These are phyloP conservation scores for Xiphydria camelus DNA, from an alignment of 2,888 invertebrate species.

Conservation along the genomic window DNA sequence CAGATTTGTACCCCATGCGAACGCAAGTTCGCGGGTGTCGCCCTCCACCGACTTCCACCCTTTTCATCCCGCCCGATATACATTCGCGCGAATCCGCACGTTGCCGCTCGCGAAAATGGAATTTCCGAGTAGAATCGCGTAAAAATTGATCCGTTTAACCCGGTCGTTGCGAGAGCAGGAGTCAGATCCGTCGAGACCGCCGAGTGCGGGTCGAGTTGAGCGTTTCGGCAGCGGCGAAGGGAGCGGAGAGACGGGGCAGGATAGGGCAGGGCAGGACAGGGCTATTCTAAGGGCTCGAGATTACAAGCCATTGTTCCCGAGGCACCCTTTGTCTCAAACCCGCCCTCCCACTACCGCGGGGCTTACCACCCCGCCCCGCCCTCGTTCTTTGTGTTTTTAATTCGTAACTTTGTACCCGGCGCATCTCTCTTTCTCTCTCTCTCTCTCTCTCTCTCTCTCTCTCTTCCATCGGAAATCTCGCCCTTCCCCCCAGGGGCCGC, in stretches of 20 bases:
- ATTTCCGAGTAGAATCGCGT: slow-evolving; percentile 43
- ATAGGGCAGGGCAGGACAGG: slow-evolving; percentile 21
- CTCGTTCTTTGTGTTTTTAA: slow-evolving; percentile 53
- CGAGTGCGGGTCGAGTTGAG: slow-evolving; percentile 8
- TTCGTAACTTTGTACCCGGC: slow-evolving; percentile 49
- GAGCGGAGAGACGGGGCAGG: slow-evolving; percentile 11
- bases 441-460: slow-evolving; percentile 7
- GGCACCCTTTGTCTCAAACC: slow-evolving; percentile 54
- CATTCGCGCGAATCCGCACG: slow-evolving; percentile 12
- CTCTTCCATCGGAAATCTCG: slow-evolving; percentile 13
- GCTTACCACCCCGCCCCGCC: slow-evolving; percentile 10
- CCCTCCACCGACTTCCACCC: too few species aligned
- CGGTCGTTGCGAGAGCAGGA: slow-evolving; percentile 39
- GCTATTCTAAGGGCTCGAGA: slow-evolving; percentile 53
- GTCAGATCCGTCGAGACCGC: slow-evolving; percentile 37
- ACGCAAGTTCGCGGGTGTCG: too few species aligned
- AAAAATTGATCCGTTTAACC: slow-evolving; percentile 56
- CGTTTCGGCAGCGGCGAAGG: neutral
- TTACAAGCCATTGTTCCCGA: slow-evolving; percentile 55
- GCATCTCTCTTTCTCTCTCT: slow-evolving; percentile 13
- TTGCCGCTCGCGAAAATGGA: slow-evolving; percentile 38
- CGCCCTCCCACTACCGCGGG: slow-evolving; percentile 32
- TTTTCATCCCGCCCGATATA: slow-evolving; percentile 18
- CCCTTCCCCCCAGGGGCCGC: slow-evolving; percentile 15
- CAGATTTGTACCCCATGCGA: too few species aligned